Evolutionary conservation across 2,113 vertebrate species (phyloP).

Genomic region (Furnarius figulus): DNA sequence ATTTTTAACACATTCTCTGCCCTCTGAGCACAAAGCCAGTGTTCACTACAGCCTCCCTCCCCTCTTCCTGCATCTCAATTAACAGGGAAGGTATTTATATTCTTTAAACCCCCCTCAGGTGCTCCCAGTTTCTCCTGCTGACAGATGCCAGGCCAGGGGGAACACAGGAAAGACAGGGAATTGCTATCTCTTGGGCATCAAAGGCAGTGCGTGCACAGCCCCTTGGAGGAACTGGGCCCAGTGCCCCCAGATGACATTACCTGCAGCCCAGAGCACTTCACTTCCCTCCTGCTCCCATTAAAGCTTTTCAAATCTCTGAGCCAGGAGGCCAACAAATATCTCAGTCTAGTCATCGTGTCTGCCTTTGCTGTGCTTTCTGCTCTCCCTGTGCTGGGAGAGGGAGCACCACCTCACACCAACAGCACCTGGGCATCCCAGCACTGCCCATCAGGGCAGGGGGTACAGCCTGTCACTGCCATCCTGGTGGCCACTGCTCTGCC

Average conservation of each 20-base stretch:
- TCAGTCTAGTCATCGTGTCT: background rate
- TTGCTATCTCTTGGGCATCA: background rate
- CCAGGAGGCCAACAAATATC: accelerated
- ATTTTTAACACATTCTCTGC: accelerated
- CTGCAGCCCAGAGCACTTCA: background rate
- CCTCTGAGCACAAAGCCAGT: accelerated
- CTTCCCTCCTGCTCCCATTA: background rate
- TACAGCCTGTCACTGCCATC: background rate
- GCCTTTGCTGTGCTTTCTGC: background rate
- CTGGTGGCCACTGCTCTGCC: accelerated
- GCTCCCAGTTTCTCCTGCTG: background rate
- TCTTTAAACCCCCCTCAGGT: background rate
- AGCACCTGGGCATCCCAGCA: background rate
- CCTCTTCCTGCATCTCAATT: background rate
- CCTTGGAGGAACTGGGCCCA: background rate
- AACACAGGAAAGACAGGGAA: background rate
- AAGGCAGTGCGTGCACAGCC: background rate
- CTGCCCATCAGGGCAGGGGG: background rate
- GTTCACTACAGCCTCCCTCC: background rate
- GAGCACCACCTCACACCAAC: background rate
- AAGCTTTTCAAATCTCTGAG: background rate
- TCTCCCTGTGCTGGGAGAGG: background rate
- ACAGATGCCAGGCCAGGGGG: background rate
- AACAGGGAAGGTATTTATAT: background rate
- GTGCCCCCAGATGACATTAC: background rate